Conservation (phyloP, 2,113 vertebrate genomes). For the Stegostoma tigrinum region DNA sequence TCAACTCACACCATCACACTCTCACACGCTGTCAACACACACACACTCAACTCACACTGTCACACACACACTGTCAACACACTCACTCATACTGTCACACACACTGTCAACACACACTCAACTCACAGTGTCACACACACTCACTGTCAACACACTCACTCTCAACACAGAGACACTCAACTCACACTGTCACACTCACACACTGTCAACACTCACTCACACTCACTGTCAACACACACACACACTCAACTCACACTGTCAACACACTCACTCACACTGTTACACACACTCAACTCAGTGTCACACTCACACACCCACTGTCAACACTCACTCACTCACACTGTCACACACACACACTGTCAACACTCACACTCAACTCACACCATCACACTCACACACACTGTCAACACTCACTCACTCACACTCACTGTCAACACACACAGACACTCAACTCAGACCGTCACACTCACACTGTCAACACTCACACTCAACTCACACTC, state of each 20-base stretch:
- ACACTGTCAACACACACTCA: not conserved
- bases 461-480: not conserved
- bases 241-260: too few species aligned
- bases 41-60: not conserved
- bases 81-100: too few species aligned
- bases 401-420: too few species aligned
- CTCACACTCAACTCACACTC: not conserved
- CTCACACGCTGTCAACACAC: too few species aligned
- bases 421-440: not conserved
- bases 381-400: too few species aligned
- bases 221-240: too few species aligned
- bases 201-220: not conserved
- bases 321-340: too few species aligned
- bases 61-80: not conserved
- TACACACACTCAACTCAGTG: not conserved
- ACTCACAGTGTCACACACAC: not conserved
- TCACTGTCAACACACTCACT: not conserved
- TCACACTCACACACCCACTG: not conserved
- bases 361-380: not conserved
- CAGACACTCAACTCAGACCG: not conserved
- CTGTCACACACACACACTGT: too few species aligned
- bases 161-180: too few species aligned
- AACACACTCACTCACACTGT: not conserved
- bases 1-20: not conserved
- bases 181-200: too few species aligned